phyloP scores from a whole-genome alignment of 2,113 vertebrate species.

The Otocyon megalotis region DNA sequence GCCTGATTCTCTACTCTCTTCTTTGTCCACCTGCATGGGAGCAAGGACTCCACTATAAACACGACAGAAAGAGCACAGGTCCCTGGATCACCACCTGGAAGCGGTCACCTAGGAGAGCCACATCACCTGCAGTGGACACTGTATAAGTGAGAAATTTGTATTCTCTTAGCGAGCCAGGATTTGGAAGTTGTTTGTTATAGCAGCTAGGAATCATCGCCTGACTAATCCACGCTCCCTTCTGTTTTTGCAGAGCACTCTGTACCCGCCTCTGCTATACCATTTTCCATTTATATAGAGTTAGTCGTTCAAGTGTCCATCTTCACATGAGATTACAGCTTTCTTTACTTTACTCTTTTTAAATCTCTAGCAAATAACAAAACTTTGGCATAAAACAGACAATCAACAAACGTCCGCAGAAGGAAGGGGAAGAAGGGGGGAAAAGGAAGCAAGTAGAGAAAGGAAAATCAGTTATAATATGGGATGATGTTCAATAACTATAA shows the following conservation, averaged over 20 bases:
- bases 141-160: not conserved
- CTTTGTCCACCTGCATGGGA: not conserved
- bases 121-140: not conserved
- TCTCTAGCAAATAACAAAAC: conserved; percentile 9
- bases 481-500: not conserved
- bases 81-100: not conserved
- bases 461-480: not conserved
- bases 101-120: not conserved
- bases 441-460: not conserved
- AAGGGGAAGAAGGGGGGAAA: not conserved
- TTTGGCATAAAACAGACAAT: not conserved
- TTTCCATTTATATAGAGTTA: not conserved
- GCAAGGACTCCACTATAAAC: not conserved
- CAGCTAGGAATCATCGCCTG: not conserved
- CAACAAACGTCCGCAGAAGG: not conserved
- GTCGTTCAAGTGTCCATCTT: not conserved
- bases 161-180: not conserved
- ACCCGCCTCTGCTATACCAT: not conserved
- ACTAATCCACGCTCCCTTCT: not conserved
- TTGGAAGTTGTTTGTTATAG: not conserved
- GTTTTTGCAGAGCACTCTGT: not conserved
- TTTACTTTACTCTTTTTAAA: not conserved
- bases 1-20: not conserved
- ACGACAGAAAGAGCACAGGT: not conserved
- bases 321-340: not conserved